These are phyloP conservation scores for Bufotes viridis DNA, from an alignment of 2,797 vertebrate species.

Conservation along the genomic window DNA sequence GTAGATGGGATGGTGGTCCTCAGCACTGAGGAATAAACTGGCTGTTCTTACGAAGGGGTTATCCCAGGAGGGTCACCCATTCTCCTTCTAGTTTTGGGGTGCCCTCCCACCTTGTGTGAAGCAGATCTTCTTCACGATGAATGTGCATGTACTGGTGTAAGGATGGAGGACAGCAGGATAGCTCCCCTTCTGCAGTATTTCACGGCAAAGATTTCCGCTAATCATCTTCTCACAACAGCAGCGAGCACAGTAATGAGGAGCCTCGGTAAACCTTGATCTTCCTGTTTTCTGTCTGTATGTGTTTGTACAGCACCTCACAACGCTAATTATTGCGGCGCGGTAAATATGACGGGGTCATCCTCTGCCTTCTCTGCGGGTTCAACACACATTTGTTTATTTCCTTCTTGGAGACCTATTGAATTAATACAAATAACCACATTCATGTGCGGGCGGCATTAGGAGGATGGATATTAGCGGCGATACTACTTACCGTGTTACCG, in stretches of 20 bases:
- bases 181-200: not conserved
- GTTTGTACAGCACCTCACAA: not conserved
- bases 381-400: slow-evolving; percentile 24
- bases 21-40: no score
- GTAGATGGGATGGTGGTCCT: no score
- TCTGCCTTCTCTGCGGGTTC: not conserved
- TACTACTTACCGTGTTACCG: not conserved
- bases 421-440: slow-evolving; percentile 23
- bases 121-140: not conserved
- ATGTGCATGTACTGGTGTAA: not conserved
- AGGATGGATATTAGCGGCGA: not conserved
- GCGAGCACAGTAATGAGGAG: not conserved
- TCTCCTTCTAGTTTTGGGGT: not conserved
- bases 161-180: not conserved
- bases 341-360: slow-evolving; percentile 25
- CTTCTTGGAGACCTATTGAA: not conserved
- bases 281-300: slow-evolving; percentile 14
- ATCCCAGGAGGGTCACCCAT: not conserved
- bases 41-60: no score
- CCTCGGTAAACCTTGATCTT: slow-evolving; percentile 28
- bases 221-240: slow-evolving; percentile 13
- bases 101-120: not conserved
- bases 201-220: slow-evolving; percentile 1
- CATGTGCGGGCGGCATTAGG: not conserved
- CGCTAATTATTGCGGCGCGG: slow-evolving; percentile 26